Evolutionary conservation across 2,888 invertebrate genomes (phyloP), one percentile per base, ranked within the genome.

Genomic region (Cylindroiulus punctatus): DNA sequence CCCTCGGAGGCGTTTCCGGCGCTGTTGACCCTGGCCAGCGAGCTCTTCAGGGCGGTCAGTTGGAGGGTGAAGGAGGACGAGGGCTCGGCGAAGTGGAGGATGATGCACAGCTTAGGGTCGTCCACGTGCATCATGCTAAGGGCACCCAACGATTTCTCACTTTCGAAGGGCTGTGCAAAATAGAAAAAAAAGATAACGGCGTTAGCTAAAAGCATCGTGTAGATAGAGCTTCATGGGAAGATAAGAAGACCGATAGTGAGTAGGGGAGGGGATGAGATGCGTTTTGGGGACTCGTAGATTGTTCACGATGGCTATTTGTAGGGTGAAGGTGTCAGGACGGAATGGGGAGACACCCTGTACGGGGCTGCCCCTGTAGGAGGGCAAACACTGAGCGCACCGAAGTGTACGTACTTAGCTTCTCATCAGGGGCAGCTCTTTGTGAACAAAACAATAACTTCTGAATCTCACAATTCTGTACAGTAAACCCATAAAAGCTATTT

Each of bases 1-100:
- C 86, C 88, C 81, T 87, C 87, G 8, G 83, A 82, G 81, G 86
- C 87, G 8, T 76, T 76, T 44, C 84, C 86, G 40, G 84, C 26
- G 12, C 76, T 42, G 36, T 86, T 57, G 14, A 89, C 88, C 86
- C 88, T 88, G 30, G 89, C 89, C 44, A 89, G 87, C 12, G 88
- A 88, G 94, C 93, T 87, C 91, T 97, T 96, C 89, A 95, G 94
- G 86, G 94, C 93, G 88, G 96, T 91, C 0, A 96, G 96, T 91
- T 95, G 94, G 36, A 95, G 93, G 87, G 96, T 92, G 0, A 96
- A 96, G 17, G 30, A 40, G 10, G 82, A 40, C 26, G 86, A 83
- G 0, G 96, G 96, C 89, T 96, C 96, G 96, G 97, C 97, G 89
- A 97, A 93, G 90, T 97, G 97, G 85, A 96, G 96, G 88, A 96